Evolutionary conservation across 2,113 vertebrate species (phyloP), one percentile per base, ranked within the genome.

Genomic region (Megalops atlanticus): DNA sequence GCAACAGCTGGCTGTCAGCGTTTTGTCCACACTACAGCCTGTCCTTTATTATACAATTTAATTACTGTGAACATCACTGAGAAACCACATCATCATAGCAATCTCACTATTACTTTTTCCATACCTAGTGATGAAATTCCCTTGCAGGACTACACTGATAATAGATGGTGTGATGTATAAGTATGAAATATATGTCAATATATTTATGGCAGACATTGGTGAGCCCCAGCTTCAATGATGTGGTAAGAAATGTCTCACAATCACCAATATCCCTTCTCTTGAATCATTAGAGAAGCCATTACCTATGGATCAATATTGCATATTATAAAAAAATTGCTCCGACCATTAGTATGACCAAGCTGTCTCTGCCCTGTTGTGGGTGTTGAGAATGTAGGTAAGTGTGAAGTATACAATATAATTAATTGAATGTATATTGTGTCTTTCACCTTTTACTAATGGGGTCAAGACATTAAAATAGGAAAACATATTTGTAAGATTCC

Each of bases 141-240:
- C 58, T 2, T 54, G 18, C 24, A 21, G 49, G 49, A 7, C 49
- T 54, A 2, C 24, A 2, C 49, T 54, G 49, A 4, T 1, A 54
- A 21, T 54, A 8, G 31, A n/a, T 64, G 58, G 24, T 10, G 58
- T 27, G 58, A n/a, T 64, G 58, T 27, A 31, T 10, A 11, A 24
- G n/a, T 7, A 31, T 1, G 24, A 10, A 64, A 64, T n/a, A n/a
- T n/a, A 24, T 64, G 58, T 64, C 58, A 64, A 11, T 8, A 64
- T 64, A 64, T 31, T 64, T 7, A n/a, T 31, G n/a, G n/a, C n/a
- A n/a, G n/a, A n/a, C n/a, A n/a, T n/a, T n/a, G n/a, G 49, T 54
- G 47, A 49, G 33, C 76, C 39, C 76, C 76, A 35, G 76, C 21
- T 27, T 36, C 52, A 77, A 45, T 54, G 76, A 77, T 77, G 76